phyloP scores from a whole-genome alignment of 2,888 invertebrate species.

The Polyommatus iphigenia region DNA sequence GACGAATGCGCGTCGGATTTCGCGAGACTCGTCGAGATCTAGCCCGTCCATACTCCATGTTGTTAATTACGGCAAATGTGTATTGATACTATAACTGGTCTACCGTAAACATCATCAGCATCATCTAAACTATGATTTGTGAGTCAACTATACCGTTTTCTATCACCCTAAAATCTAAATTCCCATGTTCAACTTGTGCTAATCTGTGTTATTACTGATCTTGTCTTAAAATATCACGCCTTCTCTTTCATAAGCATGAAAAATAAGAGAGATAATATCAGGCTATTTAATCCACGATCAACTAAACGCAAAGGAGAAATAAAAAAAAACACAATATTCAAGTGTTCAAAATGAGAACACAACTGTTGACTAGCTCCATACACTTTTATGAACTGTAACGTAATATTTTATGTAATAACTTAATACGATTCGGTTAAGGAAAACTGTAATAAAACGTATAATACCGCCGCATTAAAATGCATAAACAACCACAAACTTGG shows the following conservation, averaged over 20 bases:
- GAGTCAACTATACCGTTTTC: background rate
- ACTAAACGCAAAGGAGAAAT: too few relatives aligned
- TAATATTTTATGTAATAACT: constrained; percentile 8
- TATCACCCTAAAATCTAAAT: background rate
- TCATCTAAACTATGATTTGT: background rate
- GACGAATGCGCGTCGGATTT: constrained; percentile 44
- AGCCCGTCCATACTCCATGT: constrained; percentile 50
- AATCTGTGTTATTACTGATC: too few relatives aligned
- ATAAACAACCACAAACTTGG: background rate
- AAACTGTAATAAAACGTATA: background rate
- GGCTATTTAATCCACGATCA: too few relatives aligned
- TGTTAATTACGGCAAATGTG: constrained; percentile 65
- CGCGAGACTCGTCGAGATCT: constrained; percentile 48
- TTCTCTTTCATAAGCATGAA: too few relatives aligned
- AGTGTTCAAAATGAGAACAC: too few relatives aligned
- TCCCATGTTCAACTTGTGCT: background rate
- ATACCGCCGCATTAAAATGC: background rate
- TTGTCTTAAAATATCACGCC: too few relatives aligned
- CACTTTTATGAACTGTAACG: too few relatives aligned
- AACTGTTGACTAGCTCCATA: too few relatives aligned
- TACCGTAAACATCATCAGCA: constrained; percentile 3
- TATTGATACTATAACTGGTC: constrained; percentile 49
- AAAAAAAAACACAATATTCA: too few relatives aligned
- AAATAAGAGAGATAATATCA: too few relatives aligned
- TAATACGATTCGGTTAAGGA: constrained; percentile 1